A percentile compares a stretch with the other conserved stretches of the same genome.
phyloP scores from a whole-genome alignment of 2,888 invertebrate genomes.

The Drosophila meridionalis region DNA sequence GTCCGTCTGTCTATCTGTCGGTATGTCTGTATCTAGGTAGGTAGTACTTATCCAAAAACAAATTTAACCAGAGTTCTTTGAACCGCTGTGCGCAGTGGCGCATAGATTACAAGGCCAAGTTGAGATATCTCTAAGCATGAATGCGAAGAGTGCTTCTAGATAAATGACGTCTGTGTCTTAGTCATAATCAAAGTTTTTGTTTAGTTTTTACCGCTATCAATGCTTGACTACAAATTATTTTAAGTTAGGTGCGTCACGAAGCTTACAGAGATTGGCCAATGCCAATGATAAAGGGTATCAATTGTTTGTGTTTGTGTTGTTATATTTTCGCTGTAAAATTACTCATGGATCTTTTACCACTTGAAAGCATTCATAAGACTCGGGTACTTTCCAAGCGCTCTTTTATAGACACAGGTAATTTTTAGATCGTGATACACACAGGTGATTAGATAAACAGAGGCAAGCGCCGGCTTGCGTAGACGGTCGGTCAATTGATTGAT shows the following conservation, averaged over 20 bases:
- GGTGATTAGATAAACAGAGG: slow-evolving; percentile 44
- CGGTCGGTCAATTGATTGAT: not conserved
- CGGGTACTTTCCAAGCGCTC: slow-evolving; percentile 14
- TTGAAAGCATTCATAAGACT: slow-evolving; percentile 7
- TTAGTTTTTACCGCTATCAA: slow-evolving; percentile 44
- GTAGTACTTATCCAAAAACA: not conserved
- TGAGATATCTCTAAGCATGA: not conserved
- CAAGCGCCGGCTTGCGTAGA: not conserved
- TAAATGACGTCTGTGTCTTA: slow-evolving; percentile 12
- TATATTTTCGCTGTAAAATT: slow-evolving; percentile 30
- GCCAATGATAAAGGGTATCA: slow-evolving; percentile 27
- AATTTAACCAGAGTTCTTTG: slow-evolving; percentile 45
- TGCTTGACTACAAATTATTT: slow-evolving; percentile 55
- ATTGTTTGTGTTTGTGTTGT: slow-evolving; percentile 4
- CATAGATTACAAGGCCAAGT: slow-evolving; percentile 34
- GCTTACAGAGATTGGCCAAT: slow-evolving; percentile 16
- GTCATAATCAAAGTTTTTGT: slow-evolving; percentile 16
- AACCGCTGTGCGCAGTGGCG: slow-evolving; percentile 26
- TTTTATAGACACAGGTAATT: slow-evolving; percentile 16
- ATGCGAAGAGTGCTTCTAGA: not conserved
- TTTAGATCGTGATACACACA: slow-evolving; percentile 5
- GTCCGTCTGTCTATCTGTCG: not conserved
- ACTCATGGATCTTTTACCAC: slow-evolving; percentile 30
- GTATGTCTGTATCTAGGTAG: not conserved
- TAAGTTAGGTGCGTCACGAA: slow-evolving; percentile 50